Percentiles rank a stretch among this genome's conserved stretches.
Evolutionary conservation across 2,113 vertebrate genomes (phyloP).

Genomic region (Blennius ocellaris): DNA sequence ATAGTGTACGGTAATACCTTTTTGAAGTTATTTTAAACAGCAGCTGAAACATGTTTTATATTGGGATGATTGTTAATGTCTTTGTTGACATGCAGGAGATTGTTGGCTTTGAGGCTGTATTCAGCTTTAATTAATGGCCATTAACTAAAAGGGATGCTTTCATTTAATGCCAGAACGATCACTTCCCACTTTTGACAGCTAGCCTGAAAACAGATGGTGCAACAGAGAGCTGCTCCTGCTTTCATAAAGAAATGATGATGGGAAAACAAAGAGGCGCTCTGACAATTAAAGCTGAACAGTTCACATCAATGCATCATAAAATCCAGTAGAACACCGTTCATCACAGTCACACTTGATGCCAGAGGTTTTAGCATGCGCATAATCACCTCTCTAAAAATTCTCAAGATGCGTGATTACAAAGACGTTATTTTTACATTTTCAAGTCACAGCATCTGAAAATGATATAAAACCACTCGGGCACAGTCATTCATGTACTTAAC

Average conservation of each 20-base stretch:
- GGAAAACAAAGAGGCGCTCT: conserved; percentile 66
- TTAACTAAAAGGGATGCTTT: conserved; percentile 46
- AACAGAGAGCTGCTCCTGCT: conserved; percentile 59
- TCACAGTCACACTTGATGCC: conserved; percentile 48
- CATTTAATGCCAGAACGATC: conserved; percentile 63
- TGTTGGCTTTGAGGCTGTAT: conserved; percentile 12
- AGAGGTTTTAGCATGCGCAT: conserved; percentile 56
- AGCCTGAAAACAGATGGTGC: conserved; percentile 73
- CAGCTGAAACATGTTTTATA: background rate
- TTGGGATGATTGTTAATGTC: background rate
- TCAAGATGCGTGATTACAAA: conserved; percentile 44
- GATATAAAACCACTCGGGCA: conserved; percentile 65
- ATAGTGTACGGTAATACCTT: background rate
- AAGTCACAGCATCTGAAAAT: conserved; percentile 54
- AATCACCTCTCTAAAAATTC: conserved; percentile 56
- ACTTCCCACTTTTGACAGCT: conserved; percentile 61
- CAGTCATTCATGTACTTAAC: conserved; percentile 80
- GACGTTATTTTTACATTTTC: conserved; percentile 60
- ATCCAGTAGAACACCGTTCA: conserved; percentile 47
- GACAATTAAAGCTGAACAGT: conserved; percentile 60
- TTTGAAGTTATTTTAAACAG: conserved; percentile 1
- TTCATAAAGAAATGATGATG: conserved; percentile 58
- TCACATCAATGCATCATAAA: conserved; percentile 33
- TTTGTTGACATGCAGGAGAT: background rate
- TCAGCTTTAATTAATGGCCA: conserved; percentile 46